Base-by-base conservation (phyloP, 2,797 vertebrate species). In the Eleutherodactylus coqui region DNA sequence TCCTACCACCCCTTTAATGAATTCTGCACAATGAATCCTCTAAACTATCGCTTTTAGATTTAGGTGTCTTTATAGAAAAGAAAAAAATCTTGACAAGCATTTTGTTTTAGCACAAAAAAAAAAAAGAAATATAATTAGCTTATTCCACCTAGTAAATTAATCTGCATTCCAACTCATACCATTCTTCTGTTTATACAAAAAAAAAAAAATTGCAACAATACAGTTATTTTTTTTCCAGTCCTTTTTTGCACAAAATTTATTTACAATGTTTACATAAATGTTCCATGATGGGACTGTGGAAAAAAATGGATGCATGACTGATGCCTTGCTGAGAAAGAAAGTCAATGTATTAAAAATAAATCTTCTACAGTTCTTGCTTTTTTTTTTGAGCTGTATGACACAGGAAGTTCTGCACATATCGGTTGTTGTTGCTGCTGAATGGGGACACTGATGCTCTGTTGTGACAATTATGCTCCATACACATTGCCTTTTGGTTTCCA, bases 211-310 rank as follows among this genome's bases (percentile, higher is more conserved):
- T 92, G 91, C 93, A 96, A 95, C 94, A 94, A 95, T 95, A 96
- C 96, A 96, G 94, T 94, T 96, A 94, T 92, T 94, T 94, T 94
- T 55, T 84, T 95, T 95, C 95, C 94, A 95, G 94, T 95, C 95
- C 95, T 96, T 96, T n/a, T 96, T 97, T 97, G 95, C 96, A 96
- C 96, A 95, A 97, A 97, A 97, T 96, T 95, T 96, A 97, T 98
- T 98, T 97, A 98, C 96, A 98, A 96, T 96, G 97, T 96, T 95
- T 96, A 97, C 96, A 97, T 97, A 96, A 96, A 96, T 96, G 96
- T 95, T 97, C 95, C 96, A 96, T 96, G 95, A 93, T 95, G 95
- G 95, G 96, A 96, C 95, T 96, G 96, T 94, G 95, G 92, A 95
- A 96, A 95, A 96, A 94, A 94, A 95, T 92, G 94, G 92, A 96